Conservation (phyloP, 2,113 vertebrate species). For the Polyodon spathula region DNA sequence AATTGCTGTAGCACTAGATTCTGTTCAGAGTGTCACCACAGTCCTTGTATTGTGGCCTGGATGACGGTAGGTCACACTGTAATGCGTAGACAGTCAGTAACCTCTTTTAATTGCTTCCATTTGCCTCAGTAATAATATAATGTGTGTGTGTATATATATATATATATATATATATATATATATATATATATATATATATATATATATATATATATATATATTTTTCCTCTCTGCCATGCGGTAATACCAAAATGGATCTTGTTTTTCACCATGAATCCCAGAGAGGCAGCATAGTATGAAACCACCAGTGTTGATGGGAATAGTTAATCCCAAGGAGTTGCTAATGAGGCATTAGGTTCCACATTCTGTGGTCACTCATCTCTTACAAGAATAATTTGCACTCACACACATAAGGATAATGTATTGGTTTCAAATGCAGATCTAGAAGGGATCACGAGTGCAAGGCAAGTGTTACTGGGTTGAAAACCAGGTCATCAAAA, state of each 20-base stretch:
- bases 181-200: not conserved
- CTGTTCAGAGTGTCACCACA: conserved; percentile 40
- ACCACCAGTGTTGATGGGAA: not conserved
- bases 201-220: not conserved
- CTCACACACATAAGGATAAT: conserved; percentile 14
- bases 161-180: not conserved
- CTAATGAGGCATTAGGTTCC: conserved; percentile 1
- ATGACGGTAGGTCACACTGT: conserved; percentile 52
- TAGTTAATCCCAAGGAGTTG: not conserved
- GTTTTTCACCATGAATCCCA: conserved; percentile 2
- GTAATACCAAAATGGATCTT: not conserved
- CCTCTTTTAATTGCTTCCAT: conserved; percentile 54
- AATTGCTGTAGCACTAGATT: conserved; percentile 45
- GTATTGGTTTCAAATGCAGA: conserved; percentile 3
- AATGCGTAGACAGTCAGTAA: conserved; percentile 47
- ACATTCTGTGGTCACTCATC: conserved; percentile 1
- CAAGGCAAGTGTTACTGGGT: not conserved
- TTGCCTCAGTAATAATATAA: too few species aligned
- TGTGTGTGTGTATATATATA: too few species aligned
- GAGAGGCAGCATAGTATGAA: not conserved
- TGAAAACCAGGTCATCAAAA: not conserved
- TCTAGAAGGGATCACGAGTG: conserved; percentile 3
- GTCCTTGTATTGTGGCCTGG: conserved; percentile 28
- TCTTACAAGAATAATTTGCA: not conserved
- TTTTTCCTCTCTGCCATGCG: not conserved